These are phyloP conservation scores for Lampropteryx suffumata DNA, from an alignment of 2,888 invertebrate species.

Conservation along the genomic window DNA sequence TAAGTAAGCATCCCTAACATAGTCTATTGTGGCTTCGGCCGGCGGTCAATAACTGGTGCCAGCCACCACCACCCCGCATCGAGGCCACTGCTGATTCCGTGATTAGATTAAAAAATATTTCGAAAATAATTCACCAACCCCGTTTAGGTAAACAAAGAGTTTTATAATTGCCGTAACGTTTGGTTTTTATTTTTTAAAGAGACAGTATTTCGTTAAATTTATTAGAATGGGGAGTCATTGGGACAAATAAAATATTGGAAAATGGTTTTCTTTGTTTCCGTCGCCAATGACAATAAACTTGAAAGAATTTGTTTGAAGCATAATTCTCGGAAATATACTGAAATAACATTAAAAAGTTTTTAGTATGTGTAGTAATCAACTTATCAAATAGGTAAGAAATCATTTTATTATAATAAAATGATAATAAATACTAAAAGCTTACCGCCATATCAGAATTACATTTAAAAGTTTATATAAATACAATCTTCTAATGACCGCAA, in stretches of 20 bases:
- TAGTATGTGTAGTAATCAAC: no score
- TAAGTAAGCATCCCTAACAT: conserved; percentile 14
- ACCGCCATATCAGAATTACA: no score
- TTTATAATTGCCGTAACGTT: conserved; percentile 36
- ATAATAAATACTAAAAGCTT: no score
- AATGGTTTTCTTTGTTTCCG: conserved; percentile 14
- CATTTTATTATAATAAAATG: no score
- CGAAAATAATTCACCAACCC: conserved; percentile 41
- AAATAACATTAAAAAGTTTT: no score
- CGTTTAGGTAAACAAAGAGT: conserved; percentile 29
- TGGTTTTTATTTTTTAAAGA: conserved; percentile 30
- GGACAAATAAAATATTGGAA: conserved; percentile 13
- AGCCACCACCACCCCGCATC: conserved; percentile 60
- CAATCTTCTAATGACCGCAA: conserved; percentile 8
- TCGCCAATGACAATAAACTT: no score
- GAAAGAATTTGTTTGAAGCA: no score
- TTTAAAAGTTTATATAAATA: no score
- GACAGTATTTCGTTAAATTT: conserved; percentile 14
- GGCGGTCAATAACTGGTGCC: conserved; percentile 73
- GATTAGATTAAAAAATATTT: conserved; percentile 62
- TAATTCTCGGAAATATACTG: no score
- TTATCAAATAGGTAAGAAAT: no score
- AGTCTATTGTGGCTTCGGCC: conserved; percentile 37
- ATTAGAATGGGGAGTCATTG: conserved; percentile 13
- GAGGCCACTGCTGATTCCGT: conserved; percentile 59